phyloP scores from a whole-genome alignment of 2,113 vertebrate species.

The Scartelaos histophorus region DNA sequence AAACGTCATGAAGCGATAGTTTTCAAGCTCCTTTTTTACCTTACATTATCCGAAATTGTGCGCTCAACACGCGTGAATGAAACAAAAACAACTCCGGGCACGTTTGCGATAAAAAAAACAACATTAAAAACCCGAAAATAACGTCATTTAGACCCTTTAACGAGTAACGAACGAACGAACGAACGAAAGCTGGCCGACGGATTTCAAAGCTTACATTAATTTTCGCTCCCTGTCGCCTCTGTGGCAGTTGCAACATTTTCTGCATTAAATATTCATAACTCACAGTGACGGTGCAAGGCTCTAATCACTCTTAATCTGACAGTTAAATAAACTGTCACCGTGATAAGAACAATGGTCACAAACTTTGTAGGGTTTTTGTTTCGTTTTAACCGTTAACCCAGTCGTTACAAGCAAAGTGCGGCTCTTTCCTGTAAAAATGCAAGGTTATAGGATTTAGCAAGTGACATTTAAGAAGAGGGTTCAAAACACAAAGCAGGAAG shows the following conservation, averaged over 20 bases:
- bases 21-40: no score
- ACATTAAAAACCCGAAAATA: no score
- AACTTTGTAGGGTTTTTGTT: not conserved
- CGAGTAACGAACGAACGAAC: not conserved
- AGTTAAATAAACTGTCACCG: not conserved
- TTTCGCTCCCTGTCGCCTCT: not conserved
- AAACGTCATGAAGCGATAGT: no score
- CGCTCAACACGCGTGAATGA: no score
- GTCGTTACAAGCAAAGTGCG: no score
- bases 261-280: not conserved
- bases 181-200: not conserved
- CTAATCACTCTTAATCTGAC: not conserved
- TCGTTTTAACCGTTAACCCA: not conserved
- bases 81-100: no score
- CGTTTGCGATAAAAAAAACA: no score
- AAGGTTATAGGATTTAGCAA: slow-evolving; percentile 14
- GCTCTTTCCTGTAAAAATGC: not conserved
- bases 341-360: no score
- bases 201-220: not conserved
- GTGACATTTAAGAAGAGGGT: slow-evolving; percentile 28
- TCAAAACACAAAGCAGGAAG: slow-evolving; percentile 44
- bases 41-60: no score
- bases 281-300: not conserved
- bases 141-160: no score
- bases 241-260: slow-evolving; percentile 4